Evolutionary conservation across 2,113 vertebrate species (phyloP).

Genomic region (Ascaphus truei): DNA sequence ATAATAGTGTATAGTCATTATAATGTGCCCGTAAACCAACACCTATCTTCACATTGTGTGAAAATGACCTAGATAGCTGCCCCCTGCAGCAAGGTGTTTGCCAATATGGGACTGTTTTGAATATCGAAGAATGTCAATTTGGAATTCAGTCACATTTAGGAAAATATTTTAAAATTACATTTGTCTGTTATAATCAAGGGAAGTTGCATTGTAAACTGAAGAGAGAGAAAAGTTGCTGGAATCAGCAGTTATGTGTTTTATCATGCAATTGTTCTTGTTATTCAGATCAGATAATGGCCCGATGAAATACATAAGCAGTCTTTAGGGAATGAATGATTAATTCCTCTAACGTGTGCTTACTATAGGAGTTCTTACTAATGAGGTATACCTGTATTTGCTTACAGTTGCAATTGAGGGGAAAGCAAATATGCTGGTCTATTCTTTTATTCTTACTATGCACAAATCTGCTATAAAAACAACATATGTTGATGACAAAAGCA

Average conservation of each 20-base stretch:
- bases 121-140: slow-evolving; percentile 29
- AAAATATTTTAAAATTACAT: slow-evolving; percentile 17
- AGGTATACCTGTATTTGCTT: slow-evolving; percentile 56
- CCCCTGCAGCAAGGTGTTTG: neutral
- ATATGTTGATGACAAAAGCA: slow-evolving; percentile 36
- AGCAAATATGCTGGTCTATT: slow-evolving; percentile 29
- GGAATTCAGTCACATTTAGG: slow-evolving; percentile 3
- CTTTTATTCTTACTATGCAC: slow-evolving; percentile 38
- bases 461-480: slow-evolving; percentile 38
- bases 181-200: slow-evolving; percentile 39
- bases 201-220: slow-evolving; percentile 49
- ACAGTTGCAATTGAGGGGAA: slow-evolving; percentile 51
- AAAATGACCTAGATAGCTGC: slow-evolving; percentile 26
- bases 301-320: slow-evolving; percentile 67
- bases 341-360: slow-evolving; percentile 57
- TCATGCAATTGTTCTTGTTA: slow-evolving; percentile 68
- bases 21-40: neutral
- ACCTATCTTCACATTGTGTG: neutral
- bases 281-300: slow-evolving; percentile 61
- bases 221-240: slow-evolving; percentile 54
- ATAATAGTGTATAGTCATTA: neutral
- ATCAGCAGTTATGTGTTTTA: slow-evolving; percentile 65
- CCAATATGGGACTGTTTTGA: slow-evolving; percentile 5
- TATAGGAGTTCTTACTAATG: slow-evolving; percentile 58
- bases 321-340: slow-evolving; percentile 67